Conservation (phyloP, 1,140 invertebrate species). For the Drosophila funebris region DNA sequence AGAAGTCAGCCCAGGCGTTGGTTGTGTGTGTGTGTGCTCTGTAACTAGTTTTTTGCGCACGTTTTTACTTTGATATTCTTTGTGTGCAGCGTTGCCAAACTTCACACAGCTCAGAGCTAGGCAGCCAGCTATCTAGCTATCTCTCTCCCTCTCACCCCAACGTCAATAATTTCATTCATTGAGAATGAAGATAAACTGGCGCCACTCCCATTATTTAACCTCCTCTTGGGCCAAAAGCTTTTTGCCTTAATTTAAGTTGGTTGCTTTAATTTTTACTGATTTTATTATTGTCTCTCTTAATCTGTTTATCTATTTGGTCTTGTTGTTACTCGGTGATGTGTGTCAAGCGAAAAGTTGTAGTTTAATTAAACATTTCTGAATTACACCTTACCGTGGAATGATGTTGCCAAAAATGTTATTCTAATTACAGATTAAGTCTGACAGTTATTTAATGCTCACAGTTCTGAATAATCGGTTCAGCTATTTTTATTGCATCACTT, state of each 20-base stretch:
- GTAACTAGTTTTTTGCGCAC: slow-evolving; percentile 75
- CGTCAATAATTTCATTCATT: slow-evolving; percentile 71
- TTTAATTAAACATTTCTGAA: slow-evolving; percentile 14
- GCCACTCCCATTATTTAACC: neutral
- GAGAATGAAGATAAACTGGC: slow-evolving; percentile 56
- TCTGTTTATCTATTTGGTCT: slow-evolving; percentile 28
- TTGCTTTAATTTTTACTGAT: slow-evolving; percentile 34
- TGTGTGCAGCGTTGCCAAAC: slow-evolving; percentile 59
- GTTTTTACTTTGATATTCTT: slow-evolving; percentile 76
- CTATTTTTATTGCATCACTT: too few species aligned
- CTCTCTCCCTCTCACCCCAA: slow-evolving; percentile 18
- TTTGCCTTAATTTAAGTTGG: slow-evolving; percentile 40
- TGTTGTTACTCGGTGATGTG: slow-evolving; percentile 20
- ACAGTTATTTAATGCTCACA: neutral
- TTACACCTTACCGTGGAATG: neutral
- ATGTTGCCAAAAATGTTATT: neutral
- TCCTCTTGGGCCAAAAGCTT: neutral
- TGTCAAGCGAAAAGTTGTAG: slow-evolving; percentile 25
- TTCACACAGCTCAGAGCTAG: slow-evolving; percentile 41
- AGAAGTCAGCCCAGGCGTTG: slow-evolving; percentile 23
- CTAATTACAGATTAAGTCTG: slow-evolving; percentile 16
- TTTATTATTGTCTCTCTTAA: slow-evolving; percentile 13
- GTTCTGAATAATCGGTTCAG: too few species aligned
- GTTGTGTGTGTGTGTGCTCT: slow-evolving; percentile 37
- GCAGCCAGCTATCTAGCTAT: slow-evolving; percentile 13